These are phyloP conservation scores for Melanaphis sacchari DNA, from an alignment of 1,140 invertebrate species.

Conservation along the genomic window DNA sequence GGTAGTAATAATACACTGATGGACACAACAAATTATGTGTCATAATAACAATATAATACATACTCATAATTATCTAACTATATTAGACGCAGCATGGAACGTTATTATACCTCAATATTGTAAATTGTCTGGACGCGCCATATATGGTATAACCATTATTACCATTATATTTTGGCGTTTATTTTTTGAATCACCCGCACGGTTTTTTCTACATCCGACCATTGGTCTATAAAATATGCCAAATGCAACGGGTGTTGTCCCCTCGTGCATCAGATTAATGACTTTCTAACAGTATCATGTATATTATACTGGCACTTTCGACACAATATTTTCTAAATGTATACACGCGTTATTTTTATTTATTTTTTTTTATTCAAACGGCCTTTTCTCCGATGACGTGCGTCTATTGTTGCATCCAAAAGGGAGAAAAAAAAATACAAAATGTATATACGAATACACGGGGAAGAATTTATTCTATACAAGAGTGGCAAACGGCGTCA, in stretches of 20 bases:
- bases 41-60: not conserved
- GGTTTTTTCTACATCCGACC: not conserved
- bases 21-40: not conserved
- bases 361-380: slow-evolving; percentile 1
- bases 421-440: not conserved
- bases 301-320: not conserved
- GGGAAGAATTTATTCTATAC: slow-evolving; percentile 10
- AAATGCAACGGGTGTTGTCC: slow-evolving; percentile 32
- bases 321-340: slow-evolving; percentile 42
- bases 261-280: slow-evolving; percentile 38
- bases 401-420: slow-evolving; percentile 19
- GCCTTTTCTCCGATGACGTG: not conserved
- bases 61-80: not conserved
- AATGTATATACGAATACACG: not conserved
- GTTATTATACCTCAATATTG: not conserved
- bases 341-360: not conserved
- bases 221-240: not conserved
- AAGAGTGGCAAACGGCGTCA: slow-evolving; percentile 31
- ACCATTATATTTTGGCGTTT: not conserved
- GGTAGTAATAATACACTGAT: not conserved
- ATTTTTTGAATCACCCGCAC: slow-evolving; percentile 12
- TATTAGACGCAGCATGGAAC: too few relatives aligned
- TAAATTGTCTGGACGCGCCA: not conserved
- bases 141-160: not conserved
- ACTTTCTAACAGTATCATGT: slow-evolving; percentile 26